Conservation (phyloP, 2,888 invertebrate genomes). For the Hecatera dysodea region DNA sequence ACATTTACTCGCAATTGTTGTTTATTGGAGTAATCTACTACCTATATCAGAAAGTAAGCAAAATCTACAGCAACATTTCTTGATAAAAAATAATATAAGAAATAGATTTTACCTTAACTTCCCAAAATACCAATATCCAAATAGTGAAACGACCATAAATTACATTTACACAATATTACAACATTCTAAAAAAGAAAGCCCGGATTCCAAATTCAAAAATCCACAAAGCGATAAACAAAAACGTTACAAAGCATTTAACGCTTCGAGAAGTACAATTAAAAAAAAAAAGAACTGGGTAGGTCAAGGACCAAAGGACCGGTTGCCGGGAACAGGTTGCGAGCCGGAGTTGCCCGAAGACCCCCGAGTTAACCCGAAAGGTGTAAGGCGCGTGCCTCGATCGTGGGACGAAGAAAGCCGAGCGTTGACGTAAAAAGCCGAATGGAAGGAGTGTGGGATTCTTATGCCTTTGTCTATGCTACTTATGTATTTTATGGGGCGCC, state of each 20-base stretch:
- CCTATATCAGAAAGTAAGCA: background rate
- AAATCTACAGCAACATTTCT: background rate
- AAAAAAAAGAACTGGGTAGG: constrained; percentile 66
- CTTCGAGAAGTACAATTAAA: constrained; percentile 53
- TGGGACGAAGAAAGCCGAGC: constrained; percentile 55
- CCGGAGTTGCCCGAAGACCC: constrained; percentile 47
- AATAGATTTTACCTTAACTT: background rate
- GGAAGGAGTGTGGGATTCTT: constrained; percentile 48
- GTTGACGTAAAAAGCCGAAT: constrained; percentile 52
- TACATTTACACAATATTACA: too few species aligned
- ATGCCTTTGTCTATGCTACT: constrained; percentile 51
- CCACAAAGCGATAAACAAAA: constrained; percentile 57
- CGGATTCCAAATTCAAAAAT: constrained; percentile 54
- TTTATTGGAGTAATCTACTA: background rate
- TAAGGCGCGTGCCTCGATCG: constrained; percentile 61
- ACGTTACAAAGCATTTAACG: constrained; percentile 57
- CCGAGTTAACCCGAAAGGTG: constrained; percentile 46
- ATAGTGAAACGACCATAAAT: constrained; percentile 41
- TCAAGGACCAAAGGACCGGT: constrained; percentile 73
- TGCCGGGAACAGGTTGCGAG: constrained; percentile 70
- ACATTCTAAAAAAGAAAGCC: constrained; percentile 42
- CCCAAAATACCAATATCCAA: constrained; percentile 6
- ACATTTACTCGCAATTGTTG: background rate
- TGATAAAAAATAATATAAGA: background rate
- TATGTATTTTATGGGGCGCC: constrained; percentile 43